Evolutionary conservation across 2,797 vertebrate genomes (phyloP).

Genomic region (Clarias laeviceps): DNA sequence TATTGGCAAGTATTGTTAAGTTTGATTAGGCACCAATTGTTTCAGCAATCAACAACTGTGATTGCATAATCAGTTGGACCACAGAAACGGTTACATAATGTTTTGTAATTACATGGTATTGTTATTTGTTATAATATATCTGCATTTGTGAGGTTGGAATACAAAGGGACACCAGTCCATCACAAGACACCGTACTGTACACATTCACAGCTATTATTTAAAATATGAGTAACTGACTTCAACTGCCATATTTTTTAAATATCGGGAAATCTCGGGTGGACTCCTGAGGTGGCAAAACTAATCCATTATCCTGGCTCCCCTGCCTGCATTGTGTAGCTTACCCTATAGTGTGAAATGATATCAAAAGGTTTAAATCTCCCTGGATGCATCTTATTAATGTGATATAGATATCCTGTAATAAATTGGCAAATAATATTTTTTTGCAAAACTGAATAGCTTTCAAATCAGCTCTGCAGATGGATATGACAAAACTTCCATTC

Average conservation of each 20-base stretch:
- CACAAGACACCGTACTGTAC: background rate
- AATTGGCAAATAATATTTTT: background rate
- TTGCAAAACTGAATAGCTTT: background rate
- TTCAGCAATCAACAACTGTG: slow-evolving; percentile 23
- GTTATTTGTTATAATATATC: background rate
- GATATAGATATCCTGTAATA: background rate
- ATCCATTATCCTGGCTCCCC: background rate
- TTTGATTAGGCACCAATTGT: slow-evolving; percentile 17
- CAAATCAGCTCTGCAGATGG: background rate
- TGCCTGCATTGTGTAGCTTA: background rate
- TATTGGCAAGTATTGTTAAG: slow-evolving; percentile 22
- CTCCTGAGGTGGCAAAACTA: no score
- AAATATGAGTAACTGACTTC: background rate
- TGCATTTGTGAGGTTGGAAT: background rate
- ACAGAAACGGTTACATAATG: background rate
- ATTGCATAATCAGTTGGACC: slow-evolving; percentile 1
- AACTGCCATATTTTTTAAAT: background rate
- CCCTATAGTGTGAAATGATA: background rate
- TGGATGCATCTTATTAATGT: background rate
- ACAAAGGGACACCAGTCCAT: no score
- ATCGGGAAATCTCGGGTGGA: background rate
- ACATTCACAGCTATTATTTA: background rate
- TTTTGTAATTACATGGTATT: background rate
- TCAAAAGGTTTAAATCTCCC: no score
- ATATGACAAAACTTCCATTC: background rate